Conservation (phyloP, 1,140 invertebrate species). For the Drosophila nebulosa region DNA sequence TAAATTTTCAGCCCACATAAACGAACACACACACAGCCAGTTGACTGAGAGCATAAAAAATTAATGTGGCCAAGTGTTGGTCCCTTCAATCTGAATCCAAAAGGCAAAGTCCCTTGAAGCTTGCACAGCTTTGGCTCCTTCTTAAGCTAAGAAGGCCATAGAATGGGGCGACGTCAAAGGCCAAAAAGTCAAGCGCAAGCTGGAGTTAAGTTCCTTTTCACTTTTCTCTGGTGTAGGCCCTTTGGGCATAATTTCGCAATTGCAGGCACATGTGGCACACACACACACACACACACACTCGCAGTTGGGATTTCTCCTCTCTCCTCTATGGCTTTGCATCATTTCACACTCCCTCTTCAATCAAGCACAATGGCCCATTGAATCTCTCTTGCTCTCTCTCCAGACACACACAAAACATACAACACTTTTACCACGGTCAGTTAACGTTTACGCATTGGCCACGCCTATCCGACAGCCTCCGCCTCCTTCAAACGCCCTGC, state of each 20-base stretch:
- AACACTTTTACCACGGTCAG: slow-evolving; percentile 62
- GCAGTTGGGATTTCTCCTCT: slow-evolving; percentile 13
- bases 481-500: slow-evolving; percentile 34
- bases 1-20: slow-evolving; percentile 38
- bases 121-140: background rate
- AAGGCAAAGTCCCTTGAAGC: slow-evolving; percentile 15
- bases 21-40: background rate
- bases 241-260: slow-evolving; percentile 69
- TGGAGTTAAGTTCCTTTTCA: slow-evolving; percentile 34
- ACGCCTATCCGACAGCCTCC: slow-evolving; percentile 38
- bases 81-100: slow-evolving; percentile 18
- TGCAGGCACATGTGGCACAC: slow-evolving; percentile 63
- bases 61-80: slow-evolving; percentile 43
- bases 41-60: slow-evolving; percentile 46
- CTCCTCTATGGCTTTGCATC: slow-evolving; percentile 22
- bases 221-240: slow-evolving; percentile 40
- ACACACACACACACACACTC: slow-evolving; percentile 3
- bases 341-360: slow-evolving; percentile 54
- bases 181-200: slow-evolving; percentile 51
- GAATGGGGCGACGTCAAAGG: slow-evolving; percentile 32
- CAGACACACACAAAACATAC: slow-evolving; percentile 29
- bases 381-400: slow-evolving; percentile 38
- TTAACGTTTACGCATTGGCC: slow-evolving; percentile 46
- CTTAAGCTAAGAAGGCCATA: background rate
- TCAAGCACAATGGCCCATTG: slow-evolving; percentile 54